phyloP scores from a whole-genome alignment of 1,140 invertebrate genomes.

The Zaprionus gabonicus region DNA sequence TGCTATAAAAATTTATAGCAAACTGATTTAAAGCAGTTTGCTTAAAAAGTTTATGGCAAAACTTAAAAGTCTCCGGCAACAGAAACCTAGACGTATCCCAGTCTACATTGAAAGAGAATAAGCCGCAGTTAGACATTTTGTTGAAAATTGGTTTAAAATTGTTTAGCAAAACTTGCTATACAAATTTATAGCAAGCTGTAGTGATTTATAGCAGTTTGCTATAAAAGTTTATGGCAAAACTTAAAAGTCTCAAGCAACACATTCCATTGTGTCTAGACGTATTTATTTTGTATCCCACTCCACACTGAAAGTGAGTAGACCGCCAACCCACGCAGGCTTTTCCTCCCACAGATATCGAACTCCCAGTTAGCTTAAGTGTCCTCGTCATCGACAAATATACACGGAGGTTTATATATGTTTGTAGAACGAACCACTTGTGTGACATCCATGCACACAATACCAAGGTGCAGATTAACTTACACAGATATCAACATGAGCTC shows the following conservation, averaged over 20 bases:
- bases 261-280: not conserved
- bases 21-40: not conserved
- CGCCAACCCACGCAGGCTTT: not conserved
- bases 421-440: conserved; percentile 30
- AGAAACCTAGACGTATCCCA: not conserved
- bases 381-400: not conserved
- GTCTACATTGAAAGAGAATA: not conserved
- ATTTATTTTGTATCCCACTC: not conserved
- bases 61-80: not conserved
- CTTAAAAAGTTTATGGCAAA: not conserved
- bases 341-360: not conserved
- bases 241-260: not conserved
- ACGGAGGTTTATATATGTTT: not conserved
- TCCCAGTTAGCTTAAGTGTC: not conserved
- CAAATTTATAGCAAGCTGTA: not conserved
- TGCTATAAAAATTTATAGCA: not conserved
- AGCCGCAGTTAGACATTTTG: not conserved
- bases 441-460: conserved; percentile 62
- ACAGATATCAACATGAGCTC: conserved; percentile 25
- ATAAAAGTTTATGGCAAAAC: not conserved
- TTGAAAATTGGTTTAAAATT: not conserved
- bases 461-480: conserved; percentile 59
- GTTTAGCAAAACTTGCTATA: not conserved
- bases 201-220: conserved; percentile 1
- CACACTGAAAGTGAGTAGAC: not conserved